Conservation (phyloP, 2,113 vertebrate genomes). For the Sclerurus mexicanus region DNA sequence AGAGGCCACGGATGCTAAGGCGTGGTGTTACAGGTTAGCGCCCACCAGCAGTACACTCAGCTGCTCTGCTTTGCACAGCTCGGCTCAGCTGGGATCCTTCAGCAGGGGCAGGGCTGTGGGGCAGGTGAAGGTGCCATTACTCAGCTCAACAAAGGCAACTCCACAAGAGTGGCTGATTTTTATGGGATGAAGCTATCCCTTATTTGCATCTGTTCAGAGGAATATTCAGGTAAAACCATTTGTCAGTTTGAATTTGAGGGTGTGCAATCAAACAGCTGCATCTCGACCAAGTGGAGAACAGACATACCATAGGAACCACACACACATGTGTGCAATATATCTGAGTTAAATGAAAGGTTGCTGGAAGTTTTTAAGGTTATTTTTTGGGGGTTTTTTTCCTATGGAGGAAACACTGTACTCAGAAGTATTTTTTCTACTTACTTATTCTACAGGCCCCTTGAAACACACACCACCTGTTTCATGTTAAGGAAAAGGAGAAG, state of each 20-base stretch:
- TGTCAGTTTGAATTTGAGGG: background rate
- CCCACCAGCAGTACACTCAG: accelerated
- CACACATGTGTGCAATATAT: background rate
- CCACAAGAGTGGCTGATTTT: background rate
- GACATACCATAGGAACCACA: background rate
- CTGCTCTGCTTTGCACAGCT: background rate
- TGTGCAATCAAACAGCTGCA: background rate
- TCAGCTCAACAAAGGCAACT: background rate
- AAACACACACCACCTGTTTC: background rate
- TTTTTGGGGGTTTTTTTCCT: background rate
- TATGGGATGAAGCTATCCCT: background rate
- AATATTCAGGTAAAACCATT: background rate
- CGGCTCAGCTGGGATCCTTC: background rate
- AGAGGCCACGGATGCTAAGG: background rate
- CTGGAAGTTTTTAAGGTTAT: background rate
- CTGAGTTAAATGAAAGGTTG: background rate
- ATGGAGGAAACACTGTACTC: background rate
- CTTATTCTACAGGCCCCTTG: background rate
- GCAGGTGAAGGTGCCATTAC: background rate
- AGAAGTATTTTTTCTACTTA: background rate
- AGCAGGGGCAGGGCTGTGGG: accelerated
- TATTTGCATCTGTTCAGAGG: background rate
- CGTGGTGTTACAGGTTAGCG: accelerated
- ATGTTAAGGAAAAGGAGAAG: background rate
- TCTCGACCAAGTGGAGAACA: background rate